Percentiles rank a stretch among this genome's conserved stretches.
Evolutionary conservation across 2,888 invertebrate genomes (phyloP).

Genomic region (Lasioglossum oenotherae): DNA sequence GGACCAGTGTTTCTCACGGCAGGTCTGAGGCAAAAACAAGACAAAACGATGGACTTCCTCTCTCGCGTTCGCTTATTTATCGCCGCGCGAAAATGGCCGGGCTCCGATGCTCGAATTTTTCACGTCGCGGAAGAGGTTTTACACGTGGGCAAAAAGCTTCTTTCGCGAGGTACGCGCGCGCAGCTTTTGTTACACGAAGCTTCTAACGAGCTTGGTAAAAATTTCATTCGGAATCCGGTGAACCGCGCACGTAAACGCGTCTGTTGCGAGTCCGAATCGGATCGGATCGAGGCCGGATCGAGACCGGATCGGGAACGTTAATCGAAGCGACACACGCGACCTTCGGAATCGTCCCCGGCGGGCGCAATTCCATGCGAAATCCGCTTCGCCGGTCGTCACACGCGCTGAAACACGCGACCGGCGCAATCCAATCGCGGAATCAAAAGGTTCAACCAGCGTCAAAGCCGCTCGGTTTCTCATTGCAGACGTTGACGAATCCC

Average conservation of each 20-base stretch:
- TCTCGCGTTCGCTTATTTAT: conserved; percentile 44
- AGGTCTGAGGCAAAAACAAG: background rate
- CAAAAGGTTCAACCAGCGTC: conserved; percentile 39
- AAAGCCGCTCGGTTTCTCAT: conserved; percentile 39
- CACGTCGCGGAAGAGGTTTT: background rate
- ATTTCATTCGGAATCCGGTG: background rate
- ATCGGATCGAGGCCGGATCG: background rate
- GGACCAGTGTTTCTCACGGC: conserved; percentile 30
- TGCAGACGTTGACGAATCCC: conserved; percentile 3
- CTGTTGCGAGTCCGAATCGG: background rate
- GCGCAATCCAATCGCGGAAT: conserved; percentile 44
- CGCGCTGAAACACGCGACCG: conserved; percentile 12
- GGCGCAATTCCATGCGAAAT: conserved; percentile 11
- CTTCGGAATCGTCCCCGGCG: background rate
- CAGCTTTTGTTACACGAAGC: background rate
- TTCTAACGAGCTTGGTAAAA: background rate
- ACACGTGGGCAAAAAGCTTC: background rate
- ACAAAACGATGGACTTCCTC: conserved; percentile 9
- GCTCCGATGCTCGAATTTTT: conserved; percentile 28
- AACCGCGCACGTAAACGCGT: background rate
- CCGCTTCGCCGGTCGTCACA: conserved; percentile 17
- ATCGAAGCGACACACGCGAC: conserved; percentile 20
- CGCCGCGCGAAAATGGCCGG: background rate
- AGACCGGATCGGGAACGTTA: background rate
- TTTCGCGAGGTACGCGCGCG: background rate